These are phyloP conservation scores for Loripinus fragilis DNA, from an alignment of 2,888 invertebrate genomes.

Conservation along the genomic window DNA sequence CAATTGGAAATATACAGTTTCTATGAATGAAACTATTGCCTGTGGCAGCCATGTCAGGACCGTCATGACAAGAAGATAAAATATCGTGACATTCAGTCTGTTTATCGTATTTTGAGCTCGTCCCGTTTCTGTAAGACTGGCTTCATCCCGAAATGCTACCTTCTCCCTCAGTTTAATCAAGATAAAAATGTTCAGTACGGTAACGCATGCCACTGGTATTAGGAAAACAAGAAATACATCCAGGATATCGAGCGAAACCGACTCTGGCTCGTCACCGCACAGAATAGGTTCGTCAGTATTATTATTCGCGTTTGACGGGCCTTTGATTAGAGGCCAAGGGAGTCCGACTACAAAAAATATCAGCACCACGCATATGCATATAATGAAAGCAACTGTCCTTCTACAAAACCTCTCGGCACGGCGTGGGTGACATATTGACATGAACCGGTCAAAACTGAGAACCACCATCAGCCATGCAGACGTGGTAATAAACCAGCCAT, in stretches of 20 bases:
- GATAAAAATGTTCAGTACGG: conserved; percentile 1
- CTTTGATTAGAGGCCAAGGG: conserved; percentile 20
- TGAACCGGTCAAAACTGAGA: conserved; percentile 11
- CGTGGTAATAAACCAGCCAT: conserved; percentile 16
- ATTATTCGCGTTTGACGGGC: conserved; percentile 3
- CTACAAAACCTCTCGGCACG: conserved; percentile 9
- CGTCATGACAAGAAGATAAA: conserved; percentile 23
- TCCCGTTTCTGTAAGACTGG: conserved; percentile 21
- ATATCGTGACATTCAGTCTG: conserved; percentile 21
- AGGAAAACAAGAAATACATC: conserved; percentile 7
- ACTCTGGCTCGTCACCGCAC: conserved; percentile 21
- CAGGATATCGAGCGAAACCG: not conserved
- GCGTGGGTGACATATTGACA: conserved; percentile 9
- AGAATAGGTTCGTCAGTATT: conserved; percentile 4
- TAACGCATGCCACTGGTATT: conserved; percentile 5
- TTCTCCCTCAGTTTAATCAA: conserved; percentile 13
- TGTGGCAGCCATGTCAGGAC: conserved; percentile 24
- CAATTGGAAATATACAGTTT: not conserved
- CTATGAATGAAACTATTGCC: conserved; percentile 3
- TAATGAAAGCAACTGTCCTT: conserved; percentile 11
- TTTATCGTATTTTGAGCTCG: conserved; percentile 11
- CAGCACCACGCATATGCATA: not conserved
- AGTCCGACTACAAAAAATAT: not conserved
- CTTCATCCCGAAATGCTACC: conserved; percentile 16
- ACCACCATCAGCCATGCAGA: conserved; percentile 28